These are phyloP conservation scores for Cheilosia soror DNA, from an alignment of 2,888 invertebrate species.

Conservation along the genomic window DNA sequence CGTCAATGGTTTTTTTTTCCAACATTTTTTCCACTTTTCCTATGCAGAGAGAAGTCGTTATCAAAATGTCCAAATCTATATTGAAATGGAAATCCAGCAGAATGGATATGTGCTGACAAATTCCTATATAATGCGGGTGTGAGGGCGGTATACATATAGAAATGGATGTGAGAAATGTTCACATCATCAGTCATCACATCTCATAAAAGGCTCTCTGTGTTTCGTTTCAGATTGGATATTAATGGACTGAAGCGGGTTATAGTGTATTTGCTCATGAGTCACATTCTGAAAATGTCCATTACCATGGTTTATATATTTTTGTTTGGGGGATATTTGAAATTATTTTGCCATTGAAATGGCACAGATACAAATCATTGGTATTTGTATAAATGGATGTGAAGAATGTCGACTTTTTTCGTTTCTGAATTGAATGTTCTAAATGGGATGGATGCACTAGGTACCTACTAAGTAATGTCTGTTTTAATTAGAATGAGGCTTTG, in stretches of 20 bases:
- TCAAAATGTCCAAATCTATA: slow-evolving; percentile 56
- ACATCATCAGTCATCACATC: too few relatives aligned
- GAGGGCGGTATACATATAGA: neutral
- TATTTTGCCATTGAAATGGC: neutral
- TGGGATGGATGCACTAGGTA: too few relatives aligned
- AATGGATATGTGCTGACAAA: slow-evolving; percentile 12
- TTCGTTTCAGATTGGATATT: slow-evolving; percentile 31
- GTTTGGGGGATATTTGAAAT: neutral
- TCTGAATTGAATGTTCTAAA: too few relatives aligned
- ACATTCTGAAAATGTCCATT: neutral
- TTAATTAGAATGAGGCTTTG: too few relatives aligned
- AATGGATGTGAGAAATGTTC: neutral
- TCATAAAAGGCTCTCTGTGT: slow-evolving; percentile 5
- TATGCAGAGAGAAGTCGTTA: slow-evolving; percentile 29
- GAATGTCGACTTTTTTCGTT: too few relatives aligned
- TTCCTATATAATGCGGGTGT: neutral
- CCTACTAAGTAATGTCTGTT: too few relatives aligned
- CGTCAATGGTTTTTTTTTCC: neutral
- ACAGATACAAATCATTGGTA: too few relatives aligned
- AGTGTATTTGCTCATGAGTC: slow-evolving; percentile 34
- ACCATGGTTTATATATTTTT: neutral
- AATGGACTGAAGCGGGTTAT: slow-evolving; percentile 21
- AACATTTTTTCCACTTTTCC: neutral
- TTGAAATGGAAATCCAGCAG: slow-evolving; percentile 29
- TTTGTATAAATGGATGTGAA: too few relatives aligned